Evolutionary conservation across 1,140 invertebrate genomes (phyloP), one percentile per base, ranked within the genome.

Genomic region (Protaetia brevitarsis): DNA sequence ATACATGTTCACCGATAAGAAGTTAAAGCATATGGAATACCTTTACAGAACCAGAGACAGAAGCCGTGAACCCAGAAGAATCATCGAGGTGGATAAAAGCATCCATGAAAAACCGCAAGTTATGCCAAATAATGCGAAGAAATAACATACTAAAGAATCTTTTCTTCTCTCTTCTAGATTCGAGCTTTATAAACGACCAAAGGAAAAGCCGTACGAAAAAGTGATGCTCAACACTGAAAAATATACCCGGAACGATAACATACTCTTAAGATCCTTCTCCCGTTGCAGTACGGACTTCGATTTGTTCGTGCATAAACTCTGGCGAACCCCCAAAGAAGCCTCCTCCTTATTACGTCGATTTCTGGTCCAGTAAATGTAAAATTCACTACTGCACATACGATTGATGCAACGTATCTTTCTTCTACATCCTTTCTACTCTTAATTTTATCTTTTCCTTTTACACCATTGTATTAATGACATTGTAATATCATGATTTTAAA

Each of bases 1-100:
- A 2, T 68, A 68, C 31, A 63, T 68, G 11, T 68, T 68, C 31
- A n/a, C 28, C 28, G 27, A 56, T 45, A 66, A 29, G 13, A 27
- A 6, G 16, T 19, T 19, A 1, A 41, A 62, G 26, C 28, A 41
- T 41, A 16, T 63, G 4, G 67, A 68, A 45, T 59, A 68, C 27
- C 11, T 45, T 31, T 60, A 61, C n/a, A 65, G 63, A 26, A 30
- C 45, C 7, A 61, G 45, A 28, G 58, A 66, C 37, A 13, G 26
- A 30, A 51, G 34, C 2, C 36, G 27, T 1, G 34, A 51, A 45
- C 8, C n/a, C 4, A 61, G n/a, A 66, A 0, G 10, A 3, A 5
- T 28, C 1, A 11, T 28, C 2, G 11, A 7, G 30, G 0, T 27
- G 2, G 36, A 45, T 23, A 57, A 21, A 6, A 57, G 7, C 36